Evolutionary conservation across 2,797 vertebrate genomes (phyloP).

Genomic region (Craterocephalus amniculus): DNA sequence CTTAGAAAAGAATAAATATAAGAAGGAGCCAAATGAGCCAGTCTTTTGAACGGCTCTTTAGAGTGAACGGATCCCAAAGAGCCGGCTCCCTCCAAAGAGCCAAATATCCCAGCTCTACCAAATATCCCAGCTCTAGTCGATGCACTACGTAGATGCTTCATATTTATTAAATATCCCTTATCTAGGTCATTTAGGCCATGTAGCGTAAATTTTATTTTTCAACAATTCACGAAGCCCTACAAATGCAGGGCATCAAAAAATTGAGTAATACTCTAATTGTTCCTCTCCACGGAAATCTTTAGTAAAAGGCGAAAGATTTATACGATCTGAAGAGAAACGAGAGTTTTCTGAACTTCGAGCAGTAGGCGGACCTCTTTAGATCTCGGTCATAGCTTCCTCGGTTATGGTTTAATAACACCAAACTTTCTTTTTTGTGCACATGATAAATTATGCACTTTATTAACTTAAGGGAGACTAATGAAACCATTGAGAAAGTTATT

Average conservation of each 20-base stretch:
- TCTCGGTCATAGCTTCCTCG: fast-evolving
- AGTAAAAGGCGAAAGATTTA: slow-evolving; percentile 85
- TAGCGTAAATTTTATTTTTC: no score
- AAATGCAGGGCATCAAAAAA: slow-evolving; percentile 55
- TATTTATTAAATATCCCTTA: no score
- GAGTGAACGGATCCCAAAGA: no score
- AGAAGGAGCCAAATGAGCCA: no score
- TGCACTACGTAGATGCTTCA: no score
- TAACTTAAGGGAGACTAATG: background rate
- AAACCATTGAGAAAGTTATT: background rate
- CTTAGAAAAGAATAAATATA: no score
- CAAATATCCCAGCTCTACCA: no score
- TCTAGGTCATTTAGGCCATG: no score
- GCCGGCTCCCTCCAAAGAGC: no score
- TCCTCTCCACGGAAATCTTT: slow-evolving; percentile 86
- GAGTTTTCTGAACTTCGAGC: fast-evolving
- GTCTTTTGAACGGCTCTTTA: no score
- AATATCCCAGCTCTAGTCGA: no score
- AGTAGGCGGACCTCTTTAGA: background rate
- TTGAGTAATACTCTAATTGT: slow-evolving; percentile 52
- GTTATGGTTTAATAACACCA: background rate
- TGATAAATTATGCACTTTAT: background rate
- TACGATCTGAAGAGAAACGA: slow-evolving; percentile 77
- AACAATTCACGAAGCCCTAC: slow-evolving; percentile 28
- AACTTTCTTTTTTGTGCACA: fast-evolving